Evolutionary conservation across 1,140 invertebrate genomes (phyloP).

Genomic region (Lepidurus couesii): DNA sequence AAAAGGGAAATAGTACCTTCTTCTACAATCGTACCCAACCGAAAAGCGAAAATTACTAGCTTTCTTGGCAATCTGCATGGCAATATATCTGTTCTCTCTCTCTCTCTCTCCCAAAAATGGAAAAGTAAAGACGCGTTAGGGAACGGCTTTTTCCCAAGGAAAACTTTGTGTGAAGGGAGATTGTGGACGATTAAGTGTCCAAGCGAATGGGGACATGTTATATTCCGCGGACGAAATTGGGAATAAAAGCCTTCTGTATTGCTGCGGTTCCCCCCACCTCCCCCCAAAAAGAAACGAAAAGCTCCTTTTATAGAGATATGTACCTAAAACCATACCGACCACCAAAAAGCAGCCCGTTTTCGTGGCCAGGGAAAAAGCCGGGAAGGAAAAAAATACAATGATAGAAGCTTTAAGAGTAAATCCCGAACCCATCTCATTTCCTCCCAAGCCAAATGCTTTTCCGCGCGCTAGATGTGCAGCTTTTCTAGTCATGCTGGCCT

Average conservation of each 20-base stretch:
- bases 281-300: too few species aligned
- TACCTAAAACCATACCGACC: not conserved
- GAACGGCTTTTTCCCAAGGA: not conserved
- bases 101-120: not conserved
- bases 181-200: conserved; percentile 17
- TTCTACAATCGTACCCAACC: too few species aligned
- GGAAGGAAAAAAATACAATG: not conserved
- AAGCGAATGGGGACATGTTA: not conserved
- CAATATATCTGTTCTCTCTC: not conserved
- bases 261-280: not conserved
- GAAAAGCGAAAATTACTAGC: too few species aligned
- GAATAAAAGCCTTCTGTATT: conserved; percentile 10
- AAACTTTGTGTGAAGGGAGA: not conserved
- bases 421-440: conserved; percentile 12
- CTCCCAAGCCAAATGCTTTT: conserved; percentile 7
- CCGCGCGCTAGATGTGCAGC: not conserved
- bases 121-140: not conserved
- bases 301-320: not conserved
- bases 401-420: conserved; percentile 20
- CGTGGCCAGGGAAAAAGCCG: not conserved
- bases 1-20: too few species aligned
- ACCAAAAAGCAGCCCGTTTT: conserved; percentile 3
- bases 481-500: not conserved
- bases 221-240: conserved; percentile 14
- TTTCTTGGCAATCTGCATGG: too few species aligned